Conservation (phyloP, 2,113 vertebrate genomes). For the Ia io region DNA sequence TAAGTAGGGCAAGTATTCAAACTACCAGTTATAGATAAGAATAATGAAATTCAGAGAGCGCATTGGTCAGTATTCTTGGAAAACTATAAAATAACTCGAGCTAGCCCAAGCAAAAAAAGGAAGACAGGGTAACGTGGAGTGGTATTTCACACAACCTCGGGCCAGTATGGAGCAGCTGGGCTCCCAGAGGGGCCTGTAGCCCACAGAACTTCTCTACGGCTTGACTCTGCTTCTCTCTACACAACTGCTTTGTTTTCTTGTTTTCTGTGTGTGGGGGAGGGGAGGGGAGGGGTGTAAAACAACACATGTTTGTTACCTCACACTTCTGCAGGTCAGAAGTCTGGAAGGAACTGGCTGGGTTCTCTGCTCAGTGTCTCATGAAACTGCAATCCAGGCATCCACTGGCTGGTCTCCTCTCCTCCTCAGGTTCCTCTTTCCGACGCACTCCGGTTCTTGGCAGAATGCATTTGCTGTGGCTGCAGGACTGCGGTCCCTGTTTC, state of each 20-base stretch:
- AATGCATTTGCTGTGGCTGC: no score
- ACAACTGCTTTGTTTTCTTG: not conserved
- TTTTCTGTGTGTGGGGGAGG: no score
- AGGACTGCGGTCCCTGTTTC: no score
- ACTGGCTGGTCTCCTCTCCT: no score
- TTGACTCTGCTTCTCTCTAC: not conserved
- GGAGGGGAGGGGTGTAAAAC: no score
- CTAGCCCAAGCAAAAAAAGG: not conserved
- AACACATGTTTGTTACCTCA: no score
- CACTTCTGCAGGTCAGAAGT: no score
- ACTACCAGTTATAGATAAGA: not conserved
- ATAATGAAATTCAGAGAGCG: not conserved
- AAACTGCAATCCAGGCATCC: no score
- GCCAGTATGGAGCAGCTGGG: not conserved
- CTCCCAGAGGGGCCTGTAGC: not conserved
- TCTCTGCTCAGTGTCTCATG: no score
- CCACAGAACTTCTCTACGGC: not conserved
- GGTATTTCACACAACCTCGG: not conserved
- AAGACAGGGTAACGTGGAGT: not conserved
- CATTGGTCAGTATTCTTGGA: not conserved
- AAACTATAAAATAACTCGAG: constrained; percentile 15
- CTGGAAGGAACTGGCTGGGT: no score
- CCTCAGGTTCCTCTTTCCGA: no score
- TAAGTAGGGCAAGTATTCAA: not conserved
- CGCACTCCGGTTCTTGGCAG: no score